Percentiles rank a stretch among this genome's conserved stretches.
phyloP scores from a whole-genome alignment of 2,888 invertebrate species.

The Leucophenga montana region DNA sequence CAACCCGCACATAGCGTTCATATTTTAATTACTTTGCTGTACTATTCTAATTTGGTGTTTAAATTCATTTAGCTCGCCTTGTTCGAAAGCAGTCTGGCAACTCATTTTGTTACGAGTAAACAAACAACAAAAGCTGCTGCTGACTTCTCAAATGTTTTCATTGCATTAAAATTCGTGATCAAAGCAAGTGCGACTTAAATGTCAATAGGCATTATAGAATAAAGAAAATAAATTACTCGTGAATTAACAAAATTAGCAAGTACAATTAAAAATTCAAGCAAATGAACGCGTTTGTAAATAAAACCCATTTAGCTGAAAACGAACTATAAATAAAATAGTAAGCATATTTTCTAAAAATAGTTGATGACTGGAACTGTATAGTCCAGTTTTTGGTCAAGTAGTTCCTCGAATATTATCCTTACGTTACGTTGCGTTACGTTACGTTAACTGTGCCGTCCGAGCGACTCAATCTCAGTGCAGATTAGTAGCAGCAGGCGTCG shows the following conservation, averaged over 20 bases:
- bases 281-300: too few relatives aligned
- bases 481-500: conserved; percentile 52
- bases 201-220: background rate
- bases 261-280: background rate
- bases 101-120: background rate
- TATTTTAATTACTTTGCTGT: too few relatives aligned
- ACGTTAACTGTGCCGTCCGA: conserved; percentile 22
- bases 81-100: background rate
- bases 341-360: conserved; percentile 7
- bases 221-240: conserved; percentile 4
- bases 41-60: too few relatives aligned
- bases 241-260: background rate
- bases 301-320: too few relatives aligned
- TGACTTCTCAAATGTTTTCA: background rate
- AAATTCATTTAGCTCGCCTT: too few relatives aligned
- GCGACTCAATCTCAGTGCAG: conserved; percentile 63
- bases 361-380: too few relatives aligned
- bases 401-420: too few relatives aligned
- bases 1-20: too few relatives aligned
- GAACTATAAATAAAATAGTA: conserved; percentile 3
- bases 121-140: background rate
- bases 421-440: background rate
- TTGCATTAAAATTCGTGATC: conserved; percentile 13
- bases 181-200: background rate
- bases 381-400: too few relatives aligned